Base-by-base conservation (phyloP, 2,113 vertebrate genomes). In the Phoenicopterus ruber region DNA sequence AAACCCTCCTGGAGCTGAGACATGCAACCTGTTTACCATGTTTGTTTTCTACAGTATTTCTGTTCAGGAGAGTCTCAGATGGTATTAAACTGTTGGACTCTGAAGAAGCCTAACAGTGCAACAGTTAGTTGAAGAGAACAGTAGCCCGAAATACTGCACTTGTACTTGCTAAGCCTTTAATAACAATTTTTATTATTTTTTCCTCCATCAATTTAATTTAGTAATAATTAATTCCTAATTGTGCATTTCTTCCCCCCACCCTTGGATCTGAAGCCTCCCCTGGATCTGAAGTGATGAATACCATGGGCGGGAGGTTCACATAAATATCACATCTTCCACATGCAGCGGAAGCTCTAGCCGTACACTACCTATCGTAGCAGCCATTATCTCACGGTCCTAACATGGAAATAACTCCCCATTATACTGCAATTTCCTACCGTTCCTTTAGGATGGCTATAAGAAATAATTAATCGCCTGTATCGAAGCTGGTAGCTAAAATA, bases 131-230 rank as follows among this genome's bases (percentile, higher is more conserved):
- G 47, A 36, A 50, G 4, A 81, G 34, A 44, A 76, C 24, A 36
- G 36, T 42, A 40, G 28, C 47, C 10, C 67, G 22, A 12, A 71
- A 59, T 0, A 13, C 3, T 3, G 2, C 5, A 1, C 18, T 4
- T 54, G 8, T 11, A 59, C 28, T 46, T 73, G 11, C 54, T 54
- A 50, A 90, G 22, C 9, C 18, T 40, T 72, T 34, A 57, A 42
- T 6, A 65, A 0, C 9, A n/a, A 8, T 8, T 63, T 19, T 62
- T 34, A 13, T 31, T 62, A 22, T 16, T n/a, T 80, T 77, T 66
- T 28, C 4, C 10, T 59, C 46, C 42, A 66, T 13, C 42, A 15
- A 36, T 65, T 70, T 67, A 40, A 78, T 47, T 38, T 18, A 80
- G 4, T 46, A 77, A 38, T 13, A 61, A 66, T 18, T 65, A 20